Evolutionary conservation across 2,113 vertebrate species (phyloP).

Genomic region (Arizona elegans): DNA sequence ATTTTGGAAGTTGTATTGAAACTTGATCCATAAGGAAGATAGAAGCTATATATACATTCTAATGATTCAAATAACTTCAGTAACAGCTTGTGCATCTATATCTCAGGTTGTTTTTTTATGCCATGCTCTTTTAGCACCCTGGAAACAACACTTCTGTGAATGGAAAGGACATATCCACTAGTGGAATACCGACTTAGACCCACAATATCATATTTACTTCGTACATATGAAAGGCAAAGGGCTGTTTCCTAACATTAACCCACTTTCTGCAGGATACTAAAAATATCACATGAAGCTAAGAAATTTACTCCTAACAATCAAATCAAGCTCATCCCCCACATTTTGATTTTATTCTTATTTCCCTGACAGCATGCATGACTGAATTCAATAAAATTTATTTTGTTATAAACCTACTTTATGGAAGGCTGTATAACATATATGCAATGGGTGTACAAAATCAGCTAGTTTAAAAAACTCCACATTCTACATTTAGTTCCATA

Average conservation of each 20-base stretch:
- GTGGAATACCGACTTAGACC: not conserved
- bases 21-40: not conserved
- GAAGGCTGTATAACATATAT: not conserved
- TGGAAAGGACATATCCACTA: not conserved
- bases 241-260: not conserved
- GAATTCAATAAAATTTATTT: not conserved
- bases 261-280: not conserved
- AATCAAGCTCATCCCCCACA: not conserved
- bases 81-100: not conserved
- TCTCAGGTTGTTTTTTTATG: not conserved
- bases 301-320: not conserved
- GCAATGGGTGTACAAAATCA: not conserved
- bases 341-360: not conserved
- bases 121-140: not conserved
- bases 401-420: not conserved
- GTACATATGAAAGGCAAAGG: not conserved
- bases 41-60: not conserved
- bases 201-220: not conserved
- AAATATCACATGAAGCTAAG: not conserved
- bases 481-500: not conserved
- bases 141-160: not conserved
- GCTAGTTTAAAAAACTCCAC: not conserved
- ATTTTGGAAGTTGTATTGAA: not conserved
- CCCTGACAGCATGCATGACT: not conserved
- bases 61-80: not conserved